These are phyloP conservation scores for Buteo buteo DNA, from an alignment of 2,113 vertebrate genomes.

Conservation along the genomic window DNA sequence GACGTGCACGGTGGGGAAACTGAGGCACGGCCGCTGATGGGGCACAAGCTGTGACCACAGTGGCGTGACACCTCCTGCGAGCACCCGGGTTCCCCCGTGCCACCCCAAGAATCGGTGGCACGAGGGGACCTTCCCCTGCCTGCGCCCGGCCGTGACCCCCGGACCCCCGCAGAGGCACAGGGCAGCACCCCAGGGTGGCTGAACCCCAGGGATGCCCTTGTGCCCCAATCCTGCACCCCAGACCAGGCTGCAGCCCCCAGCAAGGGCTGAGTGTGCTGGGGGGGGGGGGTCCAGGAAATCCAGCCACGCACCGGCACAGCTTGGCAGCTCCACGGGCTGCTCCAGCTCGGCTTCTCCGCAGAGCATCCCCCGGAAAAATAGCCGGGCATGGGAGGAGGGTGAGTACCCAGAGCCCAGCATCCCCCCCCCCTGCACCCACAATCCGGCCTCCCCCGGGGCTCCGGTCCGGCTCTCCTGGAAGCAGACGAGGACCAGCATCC, in stretches of 20 bases:
- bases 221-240: background rate
- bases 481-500: background rate
- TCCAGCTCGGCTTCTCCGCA: background rate
- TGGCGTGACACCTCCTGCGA: accelerated
- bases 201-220: background rate
- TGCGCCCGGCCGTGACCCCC: background rate
- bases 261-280: no score
- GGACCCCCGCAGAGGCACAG: background rate
- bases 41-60: no score
- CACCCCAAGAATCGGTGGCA: background rate
- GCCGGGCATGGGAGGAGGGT: accelerated
- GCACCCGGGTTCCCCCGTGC: accelerated
- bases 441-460: background rate
- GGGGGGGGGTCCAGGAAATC: background rate
- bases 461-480: background rate
- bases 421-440: background rate
- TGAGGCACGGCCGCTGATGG: background rate
- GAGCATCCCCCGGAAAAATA: background rate
- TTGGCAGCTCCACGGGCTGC: background rate
- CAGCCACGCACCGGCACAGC: background rate
- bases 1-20: background rate
- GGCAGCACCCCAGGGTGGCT: background rate
- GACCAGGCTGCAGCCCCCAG: background rate
- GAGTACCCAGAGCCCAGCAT: background rate
- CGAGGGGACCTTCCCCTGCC: background rate